Percentiles rank a stretch among this genome's conserved stretches.
Conservation (phyloP, 2,888 invertebrate species). For the Acleris literana region DNA sequence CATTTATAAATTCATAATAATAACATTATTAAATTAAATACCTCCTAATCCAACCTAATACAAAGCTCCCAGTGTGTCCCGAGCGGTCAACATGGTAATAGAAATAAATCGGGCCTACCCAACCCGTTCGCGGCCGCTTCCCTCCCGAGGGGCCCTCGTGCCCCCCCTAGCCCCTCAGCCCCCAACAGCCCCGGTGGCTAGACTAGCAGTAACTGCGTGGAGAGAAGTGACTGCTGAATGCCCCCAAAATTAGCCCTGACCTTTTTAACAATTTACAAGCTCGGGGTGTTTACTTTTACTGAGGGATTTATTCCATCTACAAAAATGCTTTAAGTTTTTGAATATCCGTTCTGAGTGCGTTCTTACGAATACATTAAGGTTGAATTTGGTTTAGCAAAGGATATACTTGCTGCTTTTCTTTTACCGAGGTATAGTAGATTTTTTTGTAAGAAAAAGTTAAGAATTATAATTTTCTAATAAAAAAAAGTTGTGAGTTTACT, state of each 20-base stretch:
- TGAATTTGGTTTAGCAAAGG: no score
- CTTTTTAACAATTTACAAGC: conserved; percentile 29
- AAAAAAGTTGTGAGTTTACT: no score
- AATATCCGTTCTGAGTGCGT: no score
- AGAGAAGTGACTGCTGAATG: conserved; percentile 54
- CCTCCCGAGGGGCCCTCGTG: conserved; percentile 40
- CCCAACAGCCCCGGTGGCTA: conserved; percentile 14
- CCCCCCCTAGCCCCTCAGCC: conserved; percentile 6
- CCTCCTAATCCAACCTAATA: background rate
- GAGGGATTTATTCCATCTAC: no score
- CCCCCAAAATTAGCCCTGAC: conserved; percentile 26
- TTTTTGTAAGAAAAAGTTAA: no score
- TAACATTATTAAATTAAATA: no score
- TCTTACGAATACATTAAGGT: no score
- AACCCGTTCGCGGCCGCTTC: conserved; percentile 41
- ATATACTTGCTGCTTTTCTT: no score
- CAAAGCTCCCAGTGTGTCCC: conserved; percentile 40
- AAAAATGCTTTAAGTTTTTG: no score
- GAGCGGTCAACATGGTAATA: conserved; percentile 52
- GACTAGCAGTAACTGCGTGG: conserved; percentile 37
- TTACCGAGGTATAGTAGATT: no score
- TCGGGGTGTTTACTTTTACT: background rate
- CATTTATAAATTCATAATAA: no score
- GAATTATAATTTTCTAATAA: no score
- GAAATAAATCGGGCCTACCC: conserved; percentile 58